A percentile compares a stretch with the other conserved stretches of the same genome.
Evolutionary conservation across 2,113 vertebrate species (phyloP).

Genomic region (Cisticola juncidis): DNA sequence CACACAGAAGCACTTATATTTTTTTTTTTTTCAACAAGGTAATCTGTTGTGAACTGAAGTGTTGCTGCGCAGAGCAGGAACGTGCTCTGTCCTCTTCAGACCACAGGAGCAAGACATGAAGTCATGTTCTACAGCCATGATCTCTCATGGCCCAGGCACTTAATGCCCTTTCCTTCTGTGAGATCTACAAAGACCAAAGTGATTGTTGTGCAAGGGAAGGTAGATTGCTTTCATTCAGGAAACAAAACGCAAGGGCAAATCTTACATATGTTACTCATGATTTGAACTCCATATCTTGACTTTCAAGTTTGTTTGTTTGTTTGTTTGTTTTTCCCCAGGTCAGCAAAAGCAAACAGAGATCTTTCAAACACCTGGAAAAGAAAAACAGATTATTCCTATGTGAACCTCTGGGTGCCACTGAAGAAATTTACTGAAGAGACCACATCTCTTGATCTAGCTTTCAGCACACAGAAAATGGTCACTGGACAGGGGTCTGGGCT

Average conservation of each 20-base stretch:
- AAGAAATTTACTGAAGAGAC: neutral
- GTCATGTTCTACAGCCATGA: neutral
- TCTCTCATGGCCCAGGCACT: neutral
- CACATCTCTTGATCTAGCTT: neutral
- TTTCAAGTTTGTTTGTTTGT: too few relatives aligned
- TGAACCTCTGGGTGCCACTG: neutral
- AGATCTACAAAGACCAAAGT: neutral
- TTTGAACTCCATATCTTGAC: neutral
- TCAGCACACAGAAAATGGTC: neutral
- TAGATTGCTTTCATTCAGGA: neutral
- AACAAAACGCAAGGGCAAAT: neutral
- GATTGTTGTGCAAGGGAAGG: neutral
- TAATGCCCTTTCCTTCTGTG: neutral
- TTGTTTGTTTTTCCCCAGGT: too few relatives aligned
- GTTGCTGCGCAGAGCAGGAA: neutral
- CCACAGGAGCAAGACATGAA: rapidly evolving
- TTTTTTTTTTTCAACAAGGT: neutral
- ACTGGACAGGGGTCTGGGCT: neutral
- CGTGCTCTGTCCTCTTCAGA: rapidly evolving
- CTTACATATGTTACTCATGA: neutral
- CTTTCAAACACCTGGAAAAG: neutral
- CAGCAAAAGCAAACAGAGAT: neutral
- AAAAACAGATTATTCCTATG: neutral
- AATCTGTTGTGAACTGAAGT: neutral
- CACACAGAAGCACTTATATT: neutral